phyloP scores from a whole-genome alignment of 2,888 invertebrate genomes.

The Leptopilina drosophilae region DNA sequence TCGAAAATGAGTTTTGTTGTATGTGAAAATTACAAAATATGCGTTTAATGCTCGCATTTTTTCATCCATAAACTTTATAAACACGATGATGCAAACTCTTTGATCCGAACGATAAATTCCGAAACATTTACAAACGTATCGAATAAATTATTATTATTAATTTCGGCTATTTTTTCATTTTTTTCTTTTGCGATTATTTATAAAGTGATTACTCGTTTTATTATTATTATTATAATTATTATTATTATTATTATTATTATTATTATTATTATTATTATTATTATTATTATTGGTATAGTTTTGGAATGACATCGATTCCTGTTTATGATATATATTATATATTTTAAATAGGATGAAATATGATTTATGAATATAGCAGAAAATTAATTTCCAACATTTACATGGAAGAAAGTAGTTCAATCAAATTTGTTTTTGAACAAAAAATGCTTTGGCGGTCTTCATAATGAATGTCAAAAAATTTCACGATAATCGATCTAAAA shows the following conservation, averaged over 20 bases:
- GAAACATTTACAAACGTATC: too few species aligned
- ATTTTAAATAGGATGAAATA: not conserved
- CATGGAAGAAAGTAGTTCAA: not conserved
- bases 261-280: too few species aligned
- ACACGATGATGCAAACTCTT: too few species aligned
- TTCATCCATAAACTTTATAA: too few species aligned
- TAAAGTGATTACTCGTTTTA: too few species aligned
- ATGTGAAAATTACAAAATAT: not conserved
- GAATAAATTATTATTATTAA: too few species aligned
- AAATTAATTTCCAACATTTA: conserved; percentile 3
- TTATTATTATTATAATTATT: too few species aligned
- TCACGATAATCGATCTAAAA: conserved; percentile 21
- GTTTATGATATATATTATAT: too few species aligned
- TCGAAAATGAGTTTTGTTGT: not conserved
- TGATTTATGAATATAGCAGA: not conserved
- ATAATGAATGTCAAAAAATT: not conserved
- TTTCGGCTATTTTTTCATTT: not conserved
- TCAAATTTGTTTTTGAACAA: not conserved
- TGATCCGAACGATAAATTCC: too few species aligned
- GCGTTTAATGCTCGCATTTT: not conserved
- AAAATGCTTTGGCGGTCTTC: conserved; percentile 9
- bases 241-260: too few species aligned
- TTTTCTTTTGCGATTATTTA: not conserved
- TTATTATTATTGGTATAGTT: too few species aligned
- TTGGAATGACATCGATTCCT: not conserved